These are phyloP conservation scores for Orthosia gothica DNA, from an alignment of 2,888 invertebrate genomes.

Conservation along the genomic window DNA sequence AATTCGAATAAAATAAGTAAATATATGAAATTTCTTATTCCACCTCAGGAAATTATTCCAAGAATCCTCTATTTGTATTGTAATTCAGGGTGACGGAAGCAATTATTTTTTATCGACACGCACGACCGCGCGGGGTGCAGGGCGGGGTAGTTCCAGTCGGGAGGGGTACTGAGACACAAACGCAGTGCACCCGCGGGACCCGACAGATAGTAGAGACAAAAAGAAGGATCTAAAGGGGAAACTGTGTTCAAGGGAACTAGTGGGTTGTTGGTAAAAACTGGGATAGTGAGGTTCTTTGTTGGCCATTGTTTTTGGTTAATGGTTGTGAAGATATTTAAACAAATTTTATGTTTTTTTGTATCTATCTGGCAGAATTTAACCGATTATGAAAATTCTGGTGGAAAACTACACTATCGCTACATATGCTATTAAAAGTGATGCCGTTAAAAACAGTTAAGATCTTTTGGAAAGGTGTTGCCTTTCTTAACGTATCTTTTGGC, in stretches of 20 bases:
- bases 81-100: constrained; percentile 85
- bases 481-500: neutral
- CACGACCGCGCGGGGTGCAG: constrained; percentile 80
- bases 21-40: constrained; percentile 22
- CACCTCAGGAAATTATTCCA: constrained; percentile 64
- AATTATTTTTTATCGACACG: constrained; percentile 91
- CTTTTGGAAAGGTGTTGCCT: neutral
- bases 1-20: neutral
- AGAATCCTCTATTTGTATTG: constrained; percentile 78
- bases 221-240: constrained; percentile 81
- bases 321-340: neutral
- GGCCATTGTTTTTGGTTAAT: constrained; percentile 16
- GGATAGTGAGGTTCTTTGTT: constrained; percentile 28
- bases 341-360: too few relatives aligned
- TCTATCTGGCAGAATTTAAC: too few relatives aligned
- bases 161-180: constrained; percentile 78
- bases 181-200: constrained; percentile 89
- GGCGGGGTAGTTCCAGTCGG: constrained; percentile 51
- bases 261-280: constrained; percentile 45
- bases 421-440: too few relatives aligned
- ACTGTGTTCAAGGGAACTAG: constrained; percentile 70
- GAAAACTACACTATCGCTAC: too few relatives aligned
- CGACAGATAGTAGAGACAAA: constrained; percentile 77
- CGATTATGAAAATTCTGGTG: too few relatives aligned
- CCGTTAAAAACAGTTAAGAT: too few relatives aligned